A percentile compares a stretch with the other conserved stretches of the same genome.
These are phyloP conservation scores for Tuta absoluta DNA, from an alignment of 2,888 invertebrate species.

Conservation along the genomic window DNA sequence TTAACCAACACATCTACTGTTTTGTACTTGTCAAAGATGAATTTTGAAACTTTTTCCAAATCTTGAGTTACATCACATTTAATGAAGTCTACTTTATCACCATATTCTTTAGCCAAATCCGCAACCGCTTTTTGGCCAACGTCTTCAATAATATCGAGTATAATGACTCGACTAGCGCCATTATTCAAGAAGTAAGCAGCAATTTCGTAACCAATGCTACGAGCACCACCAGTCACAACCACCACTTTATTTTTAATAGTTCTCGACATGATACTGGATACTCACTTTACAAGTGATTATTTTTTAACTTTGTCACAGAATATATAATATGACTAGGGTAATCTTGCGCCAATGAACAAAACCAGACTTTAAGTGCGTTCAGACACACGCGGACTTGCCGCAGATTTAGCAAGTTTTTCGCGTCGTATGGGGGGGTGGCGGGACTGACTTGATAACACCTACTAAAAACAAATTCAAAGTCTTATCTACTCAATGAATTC, in stretches of 20 bases:
- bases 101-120: constrained; percentile 62
- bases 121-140: constrained; percentile 52
- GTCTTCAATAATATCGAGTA: constrained; percentile 44
- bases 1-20: constrained; percentile 59
- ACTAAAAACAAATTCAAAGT: too few relatives aligned
- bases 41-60: constrained; percentile 55
- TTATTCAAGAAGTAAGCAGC: constrained; percentile 65
- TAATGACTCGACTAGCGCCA: constrained; percentile 47
- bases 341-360: too few relatives aligned
- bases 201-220: constrained; percentile 73
- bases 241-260: constrained; percentile 39
- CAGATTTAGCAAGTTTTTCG: too few relatives aligned
- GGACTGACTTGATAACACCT: too few relatives aligned
- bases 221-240: constrained; percentile 75
- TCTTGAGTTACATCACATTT: constrained; percentile 71
- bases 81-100: constrained; percentile 64
- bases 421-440: too few relatives aligned
- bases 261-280: not conserved
- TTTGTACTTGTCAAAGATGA: constrained; percentile 43
- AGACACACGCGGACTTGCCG: too few relatives aligned
- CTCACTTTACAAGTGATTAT: not conserved
- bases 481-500: too few relatives aligned
- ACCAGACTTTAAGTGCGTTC: too few relatives aligned
- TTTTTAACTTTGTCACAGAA: not conserved
- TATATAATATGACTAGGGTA: too few relatives aligned